Evolutionary conservation across 1,140 invertebrate genomes (phyloP), one percentile per base, ranked within the genome.

Genomic region (Drosophila orosa): DNA sequence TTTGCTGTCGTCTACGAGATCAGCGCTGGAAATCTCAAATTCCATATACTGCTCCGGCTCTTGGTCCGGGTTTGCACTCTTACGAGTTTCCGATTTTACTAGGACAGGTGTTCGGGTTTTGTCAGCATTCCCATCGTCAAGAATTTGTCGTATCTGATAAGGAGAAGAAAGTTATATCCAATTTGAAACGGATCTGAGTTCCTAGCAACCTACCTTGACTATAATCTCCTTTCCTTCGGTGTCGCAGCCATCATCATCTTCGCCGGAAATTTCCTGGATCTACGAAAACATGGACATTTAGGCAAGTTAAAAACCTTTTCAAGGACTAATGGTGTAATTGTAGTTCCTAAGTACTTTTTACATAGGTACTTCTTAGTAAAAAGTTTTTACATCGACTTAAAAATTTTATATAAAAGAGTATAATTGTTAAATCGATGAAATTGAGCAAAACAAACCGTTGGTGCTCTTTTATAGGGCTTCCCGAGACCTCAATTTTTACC

Each of bases 171-270:
- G 13, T n/a, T 31, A 10, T 19, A 57, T 22, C 6, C 27, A 19
- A 1, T 25, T 35, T 5, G 25, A n/a, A n/a, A n/a, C n/a, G 0
- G 12, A 1, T 13, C 10, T 12, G 4, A 12, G n/a, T n/a, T 31
- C 3, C 1, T 2, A 12, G 6, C 3, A 15, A 15, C 25, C 1
- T 33, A 58, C 73, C 39, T 76, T 76, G 10, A 75, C 72, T 33
- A 76, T 76, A n/a, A 71, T 71, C 10, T 71, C 68, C 17, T 58
- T 58, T 44, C 65, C 68, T 12, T 71, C 66, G 22, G 12, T 12
- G 0, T 17, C 35, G 22, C 50, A 50, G 10, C 33, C 45, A 2
- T 13, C 45, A 5, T n/a, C 48, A 25, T 47, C 65, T 12, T 19
- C 39, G 8, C 22, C 17, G 3, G 67, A 57, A 25, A 58, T 17